These are phyloP conservation scores for Triplophysa rosa DNA, from an alignment of 2,113 vertebrate genomes.

Conservation along the genomic window DNA sequence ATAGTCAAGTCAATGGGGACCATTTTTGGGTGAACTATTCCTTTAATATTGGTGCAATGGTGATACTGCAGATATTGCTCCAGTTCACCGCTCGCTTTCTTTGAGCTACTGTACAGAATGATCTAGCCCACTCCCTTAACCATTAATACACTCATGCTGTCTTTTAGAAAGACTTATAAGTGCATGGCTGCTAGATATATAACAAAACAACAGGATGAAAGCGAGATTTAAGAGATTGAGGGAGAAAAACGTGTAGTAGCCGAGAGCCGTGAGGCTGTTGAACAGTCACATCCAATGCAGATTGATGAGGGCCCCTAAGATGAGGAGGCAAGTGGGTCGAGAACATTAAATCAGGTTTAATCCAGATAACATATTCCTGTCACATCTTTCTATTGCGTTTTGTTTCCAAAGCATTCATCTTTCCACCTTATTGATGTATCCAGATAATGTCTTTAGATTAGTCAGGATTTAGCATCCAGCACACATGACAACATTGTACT, in stretches of 20 bases:
- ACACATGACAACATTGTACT: conserved; percentile 40
- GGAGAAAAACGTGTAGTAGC: neutral
- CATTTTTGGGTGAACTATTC: too few species aligned
- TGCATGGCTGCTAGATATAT: too few species aligned
- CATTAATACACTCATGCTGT: neutral
- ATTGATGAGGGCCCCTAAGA: neutral
- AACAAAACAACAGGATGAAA: too few species aligned
- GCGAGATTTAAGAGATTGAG: neutral
- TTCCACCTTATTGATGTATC: conserved; percentile 18
- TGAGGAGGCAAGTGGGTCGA: neutral
- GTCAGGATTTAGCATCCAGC: conserved; percentile 40
- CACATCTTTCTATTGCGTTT: conserved; percentile 28
- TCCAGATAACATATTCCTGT: conserved; percentile 18
- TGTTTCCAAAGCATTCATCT: conserved; percentile 35
- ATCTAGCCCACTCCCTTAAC: neutral
- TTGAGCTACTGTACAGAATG: neutral
- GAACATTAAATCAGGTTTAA: conserved; percentile 1
- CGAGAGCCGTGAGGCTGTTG: conserved; percentile 8
- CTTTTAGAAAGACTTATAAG: too few species aligned
- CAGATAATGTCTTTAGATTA: conserved; percentile 50
- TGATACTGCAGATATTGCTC: neutral
- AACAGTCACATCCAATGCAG: conserved; percentile 11
- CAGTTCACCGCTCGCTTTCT: neutral
- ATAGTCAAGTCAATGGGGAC: too few species aligned
- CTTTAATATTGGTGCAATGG: neutral